These are phyloP conservation scores for Cettia cetti DNA, from an alignment of 2,113 vertebrate species.

Conservation along the genomic window DNA sequence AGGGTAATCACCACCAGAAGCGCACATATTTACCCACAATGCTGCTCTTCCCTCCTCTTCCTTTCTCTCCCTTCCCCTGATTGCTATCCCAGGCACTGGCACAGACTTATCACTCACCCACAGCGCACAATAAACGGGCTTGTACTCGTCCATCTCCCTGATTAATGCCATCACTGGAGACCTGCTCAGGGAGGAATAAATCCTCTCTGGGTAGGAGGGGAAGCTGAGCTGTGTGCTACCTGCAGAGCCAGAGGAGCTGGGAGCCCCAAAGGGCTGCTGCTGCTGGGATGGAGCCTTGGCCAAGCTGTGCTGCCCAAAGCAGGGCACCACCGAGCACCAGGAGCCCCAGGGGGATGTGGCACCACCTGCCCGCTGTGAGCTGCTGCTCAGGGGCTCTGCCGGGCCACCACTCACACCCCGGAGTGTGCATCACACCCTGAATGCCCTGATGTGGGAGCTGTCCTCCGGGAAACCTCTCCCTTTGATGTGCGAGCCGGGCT, in stretches of 20 bases:
- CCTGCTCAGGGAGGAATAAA: constrained; percentile 1
- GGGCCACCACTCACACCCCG: fast-evolving
- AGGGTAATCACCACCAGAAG: constrained; percentile 46
- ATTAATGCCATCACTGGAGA: background rate
- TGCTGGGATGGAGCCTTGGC: background rate
- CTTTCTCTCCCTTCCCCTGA: background rate
- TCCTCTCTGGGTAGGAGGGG: background rate
- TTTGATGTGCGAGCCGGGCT: background rate
- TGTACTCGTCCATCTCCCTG: constrained; percentile 4
- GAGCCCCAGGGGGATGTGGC: background rate
- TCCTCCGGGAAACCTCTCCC: background rate
- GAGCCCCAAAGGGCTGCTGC: background rate
- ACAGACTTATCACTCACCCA: background rate
- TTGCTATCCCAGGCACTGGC: background rate
- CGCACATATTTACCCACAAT: background rate
- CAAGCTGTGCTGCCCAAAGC: background rate
- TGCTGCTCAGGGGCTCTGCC: background rate
- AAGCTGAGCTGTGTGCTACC: background rate
- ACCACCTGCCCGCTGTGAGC: background rate
- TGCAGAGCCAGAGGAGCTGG: background rate
- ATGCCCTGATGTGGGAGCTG: background rate
- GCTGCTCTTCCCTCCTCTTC: background rate
- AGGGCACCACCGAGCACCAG: fast-evolving
- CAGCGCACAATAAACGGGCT: background rate
- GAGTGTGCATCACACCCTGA: background rate